Percentiles rank a stretch among this genome's conserved stretches.
Evolutionary conservation across 2,113 vertebrate genomes (phyloP).

Genomic region (Sorex araneus): DNA sequence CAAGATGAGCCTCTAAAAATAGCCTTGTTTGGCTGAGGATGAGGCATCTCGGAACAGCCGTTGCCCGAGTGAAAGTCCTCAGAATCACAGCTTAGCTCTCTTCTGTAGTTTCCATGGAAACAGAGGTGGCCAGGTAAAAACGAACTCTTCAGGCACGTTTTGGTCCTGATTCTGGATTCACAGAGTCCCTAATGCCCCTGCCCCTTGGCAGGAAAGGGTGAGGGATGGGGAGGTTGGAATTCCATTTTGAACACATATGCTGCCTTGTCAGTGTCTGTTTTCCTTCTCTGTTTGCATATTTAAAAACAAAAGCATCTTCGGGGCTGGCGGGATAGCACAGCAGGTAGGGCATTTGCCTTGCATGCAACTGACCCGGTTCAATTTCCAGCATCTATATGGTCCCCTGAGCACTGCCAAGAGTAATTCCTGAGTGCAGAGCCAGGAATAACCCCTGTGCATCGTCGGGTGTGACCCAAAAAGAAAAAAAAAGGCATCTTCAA

Average conservation of each 20-base stretch:
- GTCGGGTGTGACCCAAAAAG: too few species aligned
- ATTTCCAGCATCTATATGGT: too few species aligned
- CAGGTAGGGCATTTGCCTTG: too few species aligned
- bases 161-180: neutral
- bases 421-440: too few species aligned
- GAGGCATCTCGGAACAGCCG: neutral
- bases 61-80: neutral
- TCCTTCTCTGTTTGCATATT: slow-evolving; percentile 56
- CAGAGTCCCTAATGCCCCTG: neutral
- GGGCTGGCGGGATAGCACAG: too few species aligned
- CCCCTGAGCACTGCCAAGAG: too few species aligned
- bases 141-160: neutral
- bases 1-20: slow-evolving; percentile 64
- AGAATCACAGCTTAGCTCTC: slow-evolving; percentile 45
- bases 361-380: too few species aligned
- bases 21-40: slow-evolving; percentile 40
- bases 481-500: slow-evolving; percentile 70
- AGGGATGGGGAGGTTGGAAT: neutral
- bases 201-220: neutral
- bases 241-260: slow-evolving; percentile 43
- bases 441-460: too few species aligned
- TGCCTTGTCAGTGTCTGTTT: slow-evolving; percentile 63
- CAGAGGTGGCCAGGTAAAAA: neutral
- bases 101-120: neutral
- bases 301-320: slow-evolving; percentile 72